These are phyloP conservation scores for Drosophila longiperda DNA, from an alignment of 2,888 invertebrate species.

Conservation along the genomic window DNA sequence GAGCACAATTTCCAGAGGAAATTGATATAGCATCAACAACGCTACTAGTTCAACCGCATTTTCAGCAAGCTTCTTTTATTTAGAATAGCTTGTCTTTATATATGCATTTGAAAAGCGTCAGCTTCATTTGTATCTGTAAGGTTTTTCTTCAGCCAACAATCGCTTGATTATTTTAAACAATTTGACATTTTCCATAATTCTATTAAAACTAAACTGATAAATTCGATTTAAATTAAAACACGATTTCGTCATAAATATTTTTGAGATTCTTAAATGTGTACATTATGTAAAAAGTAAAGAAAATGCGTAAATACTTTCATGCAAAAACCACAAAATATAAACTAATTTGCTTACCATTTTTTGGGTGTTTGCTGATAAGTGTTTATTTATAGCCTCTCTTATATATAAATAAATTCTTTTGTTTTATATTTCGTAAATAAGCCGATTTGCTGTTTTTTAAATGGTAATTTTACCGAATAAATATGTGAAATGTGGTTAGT, in stretches of 20 bases:
- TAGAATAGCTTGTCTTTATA: conserved; percentile 1
- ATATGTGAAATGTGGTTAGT: not conserved
- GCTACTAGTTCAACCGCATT: not conserved
- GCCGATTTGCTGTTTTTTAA: not conserved
- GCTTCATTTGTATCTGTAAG: not conserved
- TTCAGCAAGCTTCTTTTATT: not conserved
- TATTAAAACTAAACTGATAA: not conserved
- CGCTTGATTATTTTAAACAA: not conserved
- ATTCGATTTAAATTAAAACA: not conserved
- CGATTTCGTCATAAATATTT: not conserved
- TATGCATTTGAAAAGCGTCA: not conserved
- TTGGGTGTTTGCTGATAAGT: not conserved
- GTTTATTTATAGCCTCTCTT: not conserved
- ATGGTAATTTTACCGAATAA: not conserved
- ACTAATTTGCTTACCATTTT: not conserved
- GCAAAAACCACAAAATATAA: not conserved
- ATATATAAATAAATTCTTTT: not conserved
- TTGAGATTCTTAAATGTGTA: not conserved
- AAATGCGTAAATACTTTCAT: not conserved
- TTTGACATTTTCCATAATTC: not conserved
- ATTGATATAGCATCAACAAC: conserved; percentile 9
- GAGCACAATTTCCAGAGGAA: conserved; percentile 4
- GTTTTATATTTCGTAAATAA: not conserved
- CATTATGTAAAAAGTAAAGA: not conserved
- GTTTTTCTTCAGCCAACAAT: not conserved